Evolutionary conservation across 2,888 invertebrate genomes (phyloP).

Genomic region (Xanthia icteritia): DNA sequence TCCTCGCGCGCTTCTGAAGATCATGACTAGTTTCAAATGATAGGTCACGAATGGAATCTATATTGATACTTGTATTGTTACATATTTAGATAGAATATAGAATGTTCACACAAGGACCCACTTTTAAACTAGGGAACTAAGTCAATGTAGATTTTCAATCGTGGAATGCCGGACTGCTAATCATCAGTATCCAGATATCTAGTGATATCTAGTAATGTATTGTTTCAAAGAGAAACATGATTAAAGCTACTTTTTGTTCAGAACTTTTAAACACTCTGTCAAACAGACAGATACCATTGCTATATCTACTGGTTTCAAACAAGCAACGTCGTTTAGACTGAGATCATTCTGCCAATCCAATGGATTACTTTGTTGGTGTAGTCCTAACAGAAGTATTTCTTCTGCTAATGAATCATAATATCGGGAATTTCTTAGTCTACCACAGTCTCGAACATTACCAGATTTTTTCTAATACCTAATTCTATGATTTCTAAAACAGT

Average conservation of each 20-base stretch:
- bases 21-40: constrained; percentile 22
- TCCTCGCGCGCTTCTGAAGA: constrained; percentile 24
- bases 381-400: constrained; percentile 5
- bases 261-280: not conserved
- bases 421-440: not conserved
- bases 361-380: constrained; percentile 16
- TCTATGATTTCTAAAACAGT: not conserved
- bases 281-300: constrained; percentile 23
- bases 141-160: not conserved
- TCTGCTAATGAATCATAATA: not conserved
- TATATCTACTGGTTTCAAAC: constrained; percentile 10
- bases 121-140: not conserved
- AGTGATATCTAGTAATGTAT: not conserved
- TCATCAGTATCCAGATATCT: constrained; percentile 2
- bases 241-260: constrained; percentile 11
- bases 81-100: not conserved
- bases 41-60: constrained; percentile 13
- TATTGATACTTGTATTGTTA: constrained; percentile 14
- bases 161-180: not conserved
- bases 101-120: not conserved
- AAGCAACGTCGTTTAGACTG: constrained; percentile 26
- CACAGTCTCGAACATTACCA: constrained; percentile 1
- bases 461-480: not conserved
- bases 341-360: constrained; percentile 1
- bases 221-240: constrained; percentile 6